These are phyloP conservation scores for Lasaia peninsularis DNA, from an alignment of 1,140 invertebrate species.

Conservation along the genomic window DNA sequence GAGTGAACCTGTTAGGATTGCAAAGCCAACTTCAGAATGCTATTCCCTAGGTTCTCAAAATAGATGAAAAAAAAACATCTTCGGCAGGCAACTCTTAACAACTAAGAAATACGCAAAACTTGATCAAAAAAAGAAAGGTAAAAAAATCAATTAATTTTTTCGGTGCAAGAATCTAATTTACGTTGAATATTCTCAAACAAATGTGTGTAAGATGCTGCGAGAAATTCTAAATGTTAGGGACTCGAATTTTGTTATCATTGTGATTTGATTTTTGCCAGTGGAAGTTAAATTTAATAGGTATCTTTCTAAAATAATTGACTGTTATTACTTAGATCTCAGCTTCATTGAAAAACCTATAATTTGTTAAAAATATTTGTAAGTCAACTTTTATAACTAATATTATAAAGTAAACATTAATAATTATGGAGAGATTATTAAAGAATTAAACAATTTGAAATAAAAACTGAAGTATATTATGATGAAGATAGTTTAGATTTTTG, in stretches of 20 bases:
- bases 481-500: slow-evolving; percentile 19
- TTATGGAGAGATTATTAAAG: slow-evolving; percentile 15
- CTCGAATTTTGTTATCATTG: slow-evolving; percentile 16
- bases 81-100: slow-evolving; percentile 11
- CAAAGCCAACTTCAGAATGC: slow-evolving; percentile 17
- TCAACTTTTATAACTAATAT: slow-evolving; percentile 12
- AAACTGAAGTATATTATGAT: slow-evolving; percentile 16
- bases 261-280: slow-evolving; percentile 16
- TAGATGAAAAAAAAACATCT: slow-evolving; percentile 16
- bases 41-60: slow-evolving; percentile 14
- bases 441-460: slow-evolving; percentile 16
- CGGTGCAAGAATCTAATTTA: slow-evolving; percentile 11
- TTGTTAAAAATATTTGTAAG: slow-evolving; percentile 12
- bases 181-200: slow-evolving; percentile 16
- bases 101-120: slow-evolving; percentile 10
- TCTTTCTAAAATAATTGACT: slow-evolving; percentile 19
- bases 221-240: slow-evolving; percentile 13
- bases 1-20: slow-evolving; percentile 17
- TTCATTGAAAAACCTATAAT: slow-evolving; percentile 15
- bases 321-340: slow-evolving; percentile 16
- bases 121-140: slow-evolving; percentile 20
- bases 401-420: slow-evolving; percentile 7
- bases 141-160: slow-evolving; percentile 15
- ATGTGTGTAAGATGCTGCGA: slow-evolving; percentile 12
- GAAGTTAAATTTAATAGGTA: slow-evolving; percentile 14